These are phyloP conservation scores for Onychomys arenicola DNA, from an alignment of 2,797 vertebrate genomes.

Conservation along the genomic window DNA sequence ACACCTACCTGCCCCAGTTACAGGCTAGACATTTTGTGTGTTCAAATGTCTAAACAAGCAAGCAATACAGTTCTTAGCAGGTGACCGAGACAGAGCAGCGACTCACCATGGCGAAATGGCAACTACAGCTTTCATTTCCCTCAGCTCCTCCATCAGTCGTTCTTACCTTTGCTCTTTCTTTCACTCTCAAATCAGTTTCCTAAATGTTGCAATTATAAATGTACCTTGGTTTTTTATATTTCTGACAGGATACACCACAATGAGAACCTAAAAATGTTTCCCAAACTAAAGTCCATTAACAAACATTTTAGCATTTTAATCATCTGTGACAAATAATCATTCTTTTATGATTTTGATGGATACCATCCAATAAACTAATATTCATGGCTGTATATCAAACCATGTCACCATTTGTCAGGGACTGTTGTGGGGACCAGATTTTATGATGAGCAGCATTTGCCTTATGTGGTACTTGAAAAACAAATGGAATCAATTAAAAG, in stretches of 20 bases:
- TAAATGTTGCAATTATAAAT: constrained; percentile 25
- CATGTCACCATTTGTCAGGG: neutral
- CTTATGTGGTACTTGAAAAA: constrained; percentile 13
- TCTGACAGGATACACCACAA: neutral
- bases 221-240: neutral
- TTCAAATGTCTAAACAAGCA: neutral
- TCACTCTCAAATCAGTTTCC: neutral
- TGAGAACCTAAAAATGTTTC: neutral
- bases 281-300: neutral
- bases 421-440: constrained; percentile 30
- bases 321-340: neutral
- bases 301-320: constrained; percentile 17
- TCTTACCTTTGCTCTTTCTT: neutral
- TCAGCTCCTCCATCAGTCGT: neutral
- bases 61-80: neutral
- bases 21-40: neutral
- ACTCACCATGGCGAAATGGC: neutral
- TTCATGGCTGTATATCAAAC: constrained; percentile 3
- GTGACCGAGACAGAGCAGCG: neutral
- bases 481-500: neutral
- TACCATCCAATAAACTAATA: neutral
- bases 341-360: constrained; percentile 39
- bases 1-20: no score
- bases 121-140: neutral
- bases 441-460: constrained; percentile 36